These are phyloP conservation scores for Megathymus violae DNA, from an alignment of 1,140 invertebrate genomes.

Conservation along the genomic window DNA sequence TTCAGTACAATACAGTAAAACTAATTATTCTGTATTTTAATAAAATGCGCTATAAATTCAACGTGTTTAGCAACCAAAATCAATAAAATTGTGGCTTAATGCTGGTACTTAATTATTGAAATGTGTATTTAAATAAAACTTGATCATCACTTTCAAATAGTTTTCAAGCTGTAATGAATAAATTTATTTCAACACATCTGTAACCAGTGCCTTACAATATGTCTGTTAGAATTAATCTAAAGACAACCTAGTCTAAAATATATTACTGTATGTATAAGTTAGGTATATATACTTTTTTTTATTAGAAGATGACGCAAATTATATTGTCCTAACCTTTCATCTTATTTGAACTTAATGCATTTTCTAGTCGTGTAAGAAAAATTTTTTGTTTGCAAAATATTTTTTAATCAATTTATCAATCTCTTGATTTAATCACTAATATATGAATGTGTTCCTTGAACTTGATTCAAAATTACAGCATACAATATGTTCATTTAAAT, in stretches of 20 bases:
- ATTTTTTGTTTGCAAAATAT: conserved; percentile 8
- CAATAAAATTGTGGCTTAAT: too few species aligned
- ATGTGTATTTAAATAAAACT: neutral
- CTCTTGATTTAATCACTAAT: neutral
- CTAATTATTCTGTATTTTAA: too few species aligned
- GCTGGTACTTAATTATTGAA: neutral
- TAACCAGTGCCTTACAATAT: conserved; percentile 14
- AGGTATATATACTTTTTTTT: neutral
- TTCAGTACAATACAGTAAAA: too few species aligned
- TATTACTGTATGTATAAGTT: conserved; percentile 8
- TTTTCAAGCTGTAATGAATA: neutral
- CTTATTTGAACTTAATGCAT: neutral
- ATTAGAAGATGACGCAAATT: neutral
- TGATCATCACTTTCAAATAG: too few species aligned
- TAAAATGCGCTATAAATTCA: too few species aligned
- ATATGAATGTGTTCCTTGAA: neutral
- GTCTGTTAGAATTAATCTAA: conserved; percentile 21
- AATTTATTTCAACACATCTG: neutral
- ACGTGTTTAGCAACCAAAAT: too few species aligned
- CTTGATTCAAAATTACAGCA: too few species aligned
- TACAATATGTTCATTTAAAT: too few species aligned
- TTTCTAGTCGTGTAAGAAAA: conserved; percentile 17
- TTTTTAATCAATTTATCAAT: neutral
- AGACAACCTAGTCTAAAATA: conserved; percentile 25
- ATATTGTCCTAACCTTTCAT: neutral